Evolutionary conservation across 2,797 vertebrate species (phyloP).

Genomic region (Sebastes matsubarae): DNA sequence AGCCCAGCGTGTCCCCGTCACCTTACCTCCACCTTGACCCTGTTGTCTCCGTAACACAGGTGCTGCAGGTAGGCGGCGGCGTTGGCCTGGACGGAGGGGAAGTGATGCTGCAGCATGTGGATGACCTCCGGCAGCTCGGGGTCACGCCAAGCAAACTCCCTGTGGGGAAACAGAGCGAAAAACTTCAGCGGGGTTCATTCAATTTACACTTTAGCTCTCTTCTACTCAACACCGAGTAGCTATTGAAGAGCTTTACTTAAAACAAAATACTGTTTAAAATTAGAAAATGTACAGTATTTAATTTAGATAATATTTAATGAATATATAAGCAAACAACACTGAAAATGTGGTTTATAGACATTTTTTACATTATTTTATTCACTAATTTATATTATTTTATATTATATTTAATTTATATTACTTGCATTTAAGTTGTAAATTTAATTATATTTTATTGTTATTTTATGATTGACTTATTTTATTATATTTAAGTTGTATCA

Average conservation of each 20-base stretch:
- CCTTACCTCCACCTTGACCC: conserved; percentile 92
- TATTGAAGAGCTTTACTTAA: not conserved
- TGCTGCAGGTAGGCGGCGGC: conserved; percentile 98
- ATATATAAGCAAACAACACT: not conserved
- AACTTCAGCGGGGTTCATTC: not conserved
- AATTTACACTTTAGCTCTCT: not conserved
- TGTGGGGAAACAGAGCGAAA: conserved; percentile 45
- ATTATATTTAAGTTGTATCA: too few relatives aligned
- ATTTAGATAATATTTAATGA: not conserved
- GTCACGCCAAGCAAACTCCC: conserved; percentile 98
- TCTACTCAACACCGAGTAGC: not conserved
- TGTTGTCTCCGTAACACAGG: conserved; percentile 96
- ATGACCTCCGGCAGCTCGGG: conserved; percentile 96
- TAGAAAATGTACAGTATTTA: not conserved
- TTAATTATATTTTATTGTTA: too few relatives aligned
- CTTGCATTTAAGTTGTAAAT: too few relatives aligned
- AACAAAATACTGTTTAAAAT: not conserved
- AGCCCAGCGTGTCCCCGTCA: not conserved
- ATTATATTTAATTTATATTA: too few relatives aligned
- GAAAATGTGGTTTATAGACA: too few relatives aligned
- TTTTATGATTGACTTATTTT: too few relatives aligned
- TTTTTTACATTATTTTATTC: too few relatives aligned
- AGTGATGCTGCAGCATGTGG: conserved; percentile 98
- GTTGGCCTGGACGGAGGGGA: conserved; percentile 97
- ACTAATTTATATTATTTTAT: too few relatives aligned